Percentiles rank a stretch among this genome's conserved stretches.
Evolutionary conservation across 2,888 invertebrate species (phyloP).

Genomic region (Mesoligia furuncula): DNA sequence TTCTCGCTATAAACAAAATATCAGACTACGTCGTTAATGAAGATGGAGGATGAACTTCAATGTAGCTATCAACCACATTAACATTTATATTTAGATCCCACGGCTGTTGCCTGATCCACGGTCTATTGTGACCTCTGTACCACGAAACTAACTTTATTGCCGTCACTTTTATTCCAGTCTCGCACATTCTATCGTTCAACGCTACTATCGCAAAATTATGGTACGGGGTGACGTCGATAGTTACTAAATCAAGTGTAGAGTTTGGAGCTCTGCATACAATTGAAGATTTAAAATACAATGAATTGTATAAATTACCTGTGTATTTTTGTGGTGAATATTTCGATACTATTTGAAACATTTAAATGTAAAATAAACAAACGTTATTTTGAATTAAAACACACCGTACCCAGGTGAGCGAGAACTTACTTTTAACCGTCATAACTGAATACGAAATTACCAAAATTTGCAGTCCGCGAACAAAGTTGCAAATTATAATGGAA

Average conservation of each 20-base stretch:
- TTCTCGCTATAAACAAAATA: slow-evolving; percentile 38
- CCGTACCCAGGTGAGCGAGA: slow-evolving; percentile 39
- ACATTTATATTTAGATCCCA: slow-evolving; percentile 69
- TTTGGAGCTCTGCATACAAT: slow-evolving; percentile 25
- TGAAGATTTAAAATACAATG: slow-evolving; percentile 35
- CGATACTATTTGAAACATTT: slow-evolving; percentile 3
- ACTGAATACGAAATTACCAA: slow-evolving; percentile 58
- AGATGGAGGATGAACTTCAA: slow-evolving; percentile 33
- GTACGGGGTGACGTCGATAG: slow-evolving; percentile 36
- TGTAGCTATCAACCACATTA: slow-evolving; percentile 58
- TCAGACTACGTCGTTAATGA: slow-evolving; percentile 27
- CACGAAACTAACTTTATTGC: slow-evolving; percentile 24
- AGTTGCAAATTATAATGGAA: slow-evolving; percentile 52
- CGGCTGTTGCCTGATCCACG: slow-evolving; percentile 64
- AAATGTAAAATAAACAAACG: slow-evolving; percentile 14
- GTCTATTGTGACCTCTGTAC: slow-evolving; percentile 60
- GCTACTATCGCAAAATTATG: slow-evolving; percentile 14
- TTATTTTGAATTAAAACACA: slow-evolving; percentile 32
- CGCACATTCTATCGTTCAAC: slow-evolving; percentile 21
- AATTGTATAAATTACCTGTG: neutral
- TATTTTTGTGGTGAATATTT: slow-evolving; percentile 3
- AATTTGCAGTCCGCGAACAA: slow-evolving; percentile 51
- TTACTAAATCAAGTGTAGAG: slow-evolving; percentile 41
- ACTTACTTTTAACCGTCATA: slow-evolving; percentile 46
- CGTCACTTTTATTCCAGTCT: slow-evolving; percentile 5